Evolutionary conservation across 2,797 vertebrate species (phyloP).

Genomic region (Ptychadena robeensis): DNA sequence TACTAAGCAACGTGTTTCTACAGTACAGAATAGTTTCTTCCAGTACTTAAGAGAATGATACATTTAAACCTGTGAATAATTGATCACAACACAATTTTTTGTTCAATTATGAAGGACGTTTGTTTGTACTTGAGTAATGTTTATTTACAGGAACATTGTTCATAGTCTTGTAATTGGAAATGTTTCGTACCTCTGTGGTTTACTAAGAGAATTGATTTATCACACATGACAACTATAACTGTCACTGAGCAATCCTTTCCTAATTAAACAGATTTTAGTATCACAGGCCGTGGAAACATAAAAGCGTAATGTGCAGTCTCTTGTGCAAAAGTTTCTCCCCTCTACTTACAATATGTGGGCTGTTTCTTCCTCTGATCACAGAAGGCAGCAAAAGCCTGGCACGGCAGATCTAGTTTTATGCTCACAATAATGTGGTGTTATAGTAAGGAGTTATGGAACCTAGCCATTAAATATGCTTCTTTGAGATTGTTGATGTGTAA

Average conservation of each 20-base stretch:
- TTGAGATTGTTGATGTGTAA: no score
- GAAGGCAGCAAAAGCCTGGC: no score
- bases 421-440: no score
- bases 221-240: background rate
- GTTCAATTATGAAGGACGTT: conserved; percentile 15
- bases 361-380: background rate
- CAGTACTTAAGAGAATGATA: conserved; percentile 6
- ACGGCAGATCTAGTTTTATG: no score
- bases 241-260: background rate
- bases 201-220: background rate
- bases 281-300: background rate
- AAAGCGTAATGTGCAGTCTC: background rate
- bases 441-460: no score
- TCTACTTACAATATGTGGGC: background rate
- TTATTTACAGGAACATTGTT: background rate
- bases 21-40: conserved; percentile 14
- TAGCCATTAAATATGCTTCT: no score
- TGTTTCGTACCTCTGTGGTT: conserved; percentile 8
- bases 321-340: background rate
- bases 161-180: background rate
- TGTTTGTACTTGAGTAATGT: conserved; percentile 16
- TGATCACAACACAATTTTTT: background rate
- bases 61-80: conserved; percentile 25
- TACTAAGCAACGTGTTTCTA: conserved; percentile 11
- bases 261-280: background rate